Conservation (phyloP, 2,888 invertebrate genomes). For the Nomada ruficornis region DNA sequence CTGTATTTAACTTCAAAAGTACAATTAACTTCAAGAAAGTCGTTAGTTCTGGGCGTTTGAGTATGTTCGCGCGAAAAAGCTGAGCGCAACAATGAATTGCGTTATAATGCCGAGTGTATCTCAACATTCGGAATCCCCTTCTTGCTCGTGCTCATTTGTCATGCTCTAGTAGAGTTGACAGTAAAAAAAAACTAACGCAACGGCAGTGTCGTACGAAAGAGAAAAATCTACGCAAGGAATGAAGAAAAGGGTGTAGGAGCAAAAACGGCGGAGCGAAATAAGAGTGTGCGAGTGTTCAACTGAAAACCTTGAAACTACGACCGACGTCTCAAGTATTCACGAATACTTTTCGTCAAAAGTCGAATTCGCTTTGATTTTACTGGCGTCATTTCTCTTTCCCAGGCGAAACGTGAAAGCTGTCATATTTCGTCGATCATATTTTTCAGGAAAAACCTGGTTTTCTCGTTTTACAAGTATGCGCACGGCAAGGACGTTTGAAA, state of each 20-base stretch:
- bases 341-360: slow-evolving; percentile 34
- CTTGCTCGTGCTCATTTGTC: slow-evolving; percentile 40
- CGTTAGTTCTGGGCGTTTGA: slow-evolving; percentile 16
- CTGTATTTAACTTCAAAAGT: not conserved
- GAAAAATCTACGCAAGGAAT: slow-evolving; percentile 30
- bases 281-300: slow-evolving; percentile 29
- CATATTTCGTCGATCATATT: no score
- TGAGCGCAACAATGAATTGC: slow-evolving; percentile 4
- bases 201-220: not conserved
- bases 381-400: slow-evolving; percentile 9
- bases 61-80: not conserved
- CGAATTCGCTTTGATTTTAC: slow-evolving; percentile 1
- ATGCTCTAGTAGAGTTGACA: slow-evolving; percentile 55
- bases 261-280: slow-evolving; percentile 54
- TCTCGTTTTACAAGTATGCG: no score
- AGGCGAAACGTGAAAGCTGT: not conserved
- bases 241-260: slow-evolving; percentile 30
- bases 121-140: slow-evolving; percentile 17
- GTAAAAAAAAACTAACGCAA: slow-evolving; percentile 23
- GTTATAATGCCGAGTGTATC: not conserved
- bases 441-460: no score
- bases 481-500: no score
- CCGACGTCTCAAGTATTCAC: slow-evolving; percentile 27
- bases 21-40: not conserved
- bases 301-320: slow-evolving; percentile 51